These are phyloP conservation scores for Temnopleurus reevesii DNA, from an alignment of 53 echinoderm and acorn worm genomes.

Conservation along the genomic window DNA sequence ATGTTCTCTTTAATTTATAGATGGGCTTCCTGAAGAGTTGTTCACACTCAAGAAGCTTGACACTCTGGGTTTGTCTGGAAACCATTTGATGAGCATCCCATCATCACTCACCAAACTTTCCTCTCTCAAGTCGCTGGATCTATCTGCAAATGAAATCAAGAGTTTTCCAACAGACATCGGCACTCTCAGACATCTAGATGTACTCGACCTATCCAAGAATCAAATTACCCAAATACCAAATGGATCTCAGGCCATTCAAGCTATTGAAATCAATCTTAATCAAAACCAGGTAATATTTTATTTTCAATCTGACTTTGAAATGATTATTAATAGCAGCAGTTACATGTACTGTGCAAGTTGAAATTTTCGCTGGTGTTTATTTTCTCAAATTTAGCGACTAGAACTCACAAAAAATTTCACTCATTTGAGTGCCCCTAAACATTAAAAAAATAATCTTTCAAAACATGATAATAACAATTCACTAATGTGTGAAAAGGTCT, in stretches of 20 bases:
- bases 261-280: constrained; percentile 94
- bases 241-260: constrained; percentile 74
- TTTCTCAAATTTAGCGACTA: too few relatives aligned
- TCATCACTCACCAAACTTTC: constrained; percentile 66
- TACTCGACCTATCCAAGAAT: constrained; percentile 92
- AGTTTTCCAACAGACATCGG: constrained; percentile 76
- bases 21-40: constrained; percentile 73
- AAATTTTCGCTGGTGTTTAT: neutral
- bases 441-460: too few relatives aligned
- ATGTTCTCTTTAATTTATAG: constrained; percentile 34
- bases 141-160: constrained; percentile 75
- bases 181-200: constrained; percentile 84
- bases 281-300: constrained; percentile 87
- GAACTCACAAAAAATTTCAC: too few relatives aligned
- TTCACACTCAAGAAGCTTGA: constrained; percentile 85
- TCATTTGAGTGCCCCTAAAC: too few relatives aligned
- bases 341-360: neutral
- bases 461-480: too few relatives aligned
- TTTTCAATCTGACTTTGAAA: neutral
- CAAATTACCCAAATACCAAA: constrained; percentile 71
- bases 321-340: neutral
- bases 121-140: constrained; percentile 71
- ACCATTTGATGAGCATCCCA: constrained; percentile 79
- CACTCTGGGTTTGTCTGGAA: constrained; percentile 69
- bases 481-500: too few relatives aligned